Percentiles rank a stretch among this genome's conserved stretches.
phyloP scores from a whole-genome alignment of 2,797 vertebrate species.

The Aplochiton taeniatus region DNA sequence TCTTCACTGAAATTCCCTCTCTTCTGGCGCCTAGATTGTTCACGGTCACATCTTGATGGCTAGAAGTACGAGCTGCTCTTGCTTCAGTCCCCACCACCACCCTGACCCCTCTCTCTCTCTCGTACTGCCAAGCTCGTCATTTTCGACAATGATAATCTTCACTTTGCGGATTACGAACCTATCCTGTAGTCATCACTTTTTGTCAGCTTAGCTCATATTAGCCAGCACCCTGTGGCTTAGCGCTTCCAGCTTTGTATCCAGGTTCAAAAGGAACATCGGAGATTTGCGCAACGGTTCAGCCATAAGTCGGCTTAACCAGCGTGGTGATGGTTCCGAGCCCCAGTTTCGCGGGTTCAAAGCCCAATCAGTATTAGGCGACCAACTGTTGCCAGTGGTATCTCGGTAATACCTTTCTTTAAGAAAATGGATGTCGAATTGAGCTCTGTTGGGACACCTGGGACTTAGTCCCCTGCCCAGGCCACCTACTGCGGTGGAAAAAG shows the following conservation, averaged over 20 bases:
- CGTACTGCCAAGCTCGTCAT: slow-evolving; percentile 65
- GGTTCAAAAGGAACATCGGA: slow-evolving; percentile 74
- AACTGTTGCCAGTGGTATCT: slow-evolving; percentile 46
- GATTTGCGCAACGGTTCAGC: slow-evolving; percentile 64
- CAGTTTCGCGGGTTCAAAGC: slow-evolving; percentile 46
- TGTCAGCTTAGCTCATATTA: slow-evolving; percentile 78
- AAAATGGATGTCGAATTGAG: slow-evolving; percentile 33
- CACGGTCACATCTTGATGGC: slow-evolving; percentile 39
- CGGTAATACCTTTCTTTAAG: slow-evolving; percentile 42
- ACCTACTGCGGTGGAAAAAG: slow-evolving; percentile 26
- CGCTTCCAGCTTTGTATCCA: slow-evolving; percentile 67
- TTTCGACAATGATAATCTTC: slow-evolving; percentile 76
- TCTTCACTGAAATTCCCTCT: neutral
- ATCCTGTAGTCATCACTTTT: slow-evolving; percentile 79
- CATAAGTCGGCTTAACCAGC: slow-evolving; percentile 62
- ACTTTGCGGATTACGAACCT: slow-evolving; percentile 74
- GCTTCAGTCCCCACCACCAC: slow-evolving; percentile 47
- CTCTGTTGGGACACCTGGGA: slow-evolving; percentile 19
- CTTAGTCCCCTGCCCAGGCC: slow-evolving; percentile 27
- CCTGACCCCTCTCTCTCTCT: slow-evolving; percentile 44
- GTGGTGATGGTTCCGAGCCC: slow-evolving; percentile 43
- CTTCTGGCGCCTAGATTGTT: neutral
- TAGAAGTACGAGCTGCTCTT: slow-evolving; percentile 42
- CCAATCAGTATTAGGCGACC: slow-evolving; percentile 50
- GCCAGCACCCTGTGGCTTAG: slow-evolving; percentile 73